Conservation (phyloP, 2,113 vertebrate species). For the Stigmatopora nigra region DNA sequence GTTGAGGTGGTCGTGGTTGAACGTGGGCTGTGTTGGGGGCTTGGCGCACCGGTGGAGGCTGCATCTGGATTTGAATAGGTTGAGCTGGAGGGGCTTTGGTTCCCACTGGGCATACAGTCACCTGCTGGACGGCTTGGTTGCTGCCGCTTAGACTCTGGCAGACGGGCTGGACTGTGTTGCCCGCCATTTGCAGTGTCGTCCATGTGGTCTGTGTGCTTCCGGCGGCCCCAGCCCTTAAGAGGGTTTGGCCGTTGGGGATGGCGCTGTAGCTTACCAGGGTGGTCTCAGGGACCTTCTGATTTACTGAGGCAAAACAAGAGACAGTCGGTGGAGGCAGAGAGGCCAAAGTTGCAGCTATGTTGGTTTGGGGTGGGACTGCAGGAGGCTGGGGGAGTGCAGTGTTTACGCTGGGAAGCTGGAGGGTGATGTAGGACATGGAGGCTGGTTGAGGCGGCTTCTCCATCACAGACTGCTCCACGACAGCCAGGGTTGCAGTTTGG, state of each 20-base stretch:
- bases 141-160: slow-evolving; percentile 72
- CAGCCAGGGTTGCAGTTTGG: slow-evolving; percentile 65
- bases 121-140: slow-evolving; percentile 55
- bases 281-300: slow-evolving; percentile 28
- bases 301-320: slow-evolving; percentile 27
- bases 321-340: slow-evolving; percentile 27
- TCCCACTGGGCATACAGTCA: slow-evolving; percentile 65
- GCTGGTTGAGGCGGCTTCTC: slow-evolving; percentile 55
- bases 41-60: slow-evolving; percentile 57
- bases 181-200: slow-evolving; percentile 91
- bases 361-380: slow-evolving; percentile 37
- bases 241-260: slow-evolving; percentile 50
- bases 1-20: slow-evolving; percentile 53
- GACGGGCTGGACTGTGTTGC: slow-evolving; percentile 90
- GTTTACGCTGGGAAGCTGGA: slow-evolving; percentile 63
- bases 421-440: slow-evolving; percentile 69
- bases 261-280: slow-evolving; percentile 48
- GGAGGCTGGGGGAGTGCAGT: slow-evolving; percentile 52
- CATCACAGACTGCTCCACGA: slow-evolving; percentile 66
- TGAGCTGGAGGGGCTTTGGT: slow-evolving; percentile 73
- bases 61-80: slow-evolving; percentile 71
- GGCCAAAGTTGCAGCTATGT: slow-evolving; percentile 37
- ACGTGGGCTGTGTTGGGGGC: slow-evolving; percentile 48
- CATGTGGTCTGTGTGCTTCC: slow-evolving; percentile 93
- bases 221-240: slow-evolving; percentile 57